Conservation (phyloP, 1,140 invertebrate species). For the Apis florea region DNA sequence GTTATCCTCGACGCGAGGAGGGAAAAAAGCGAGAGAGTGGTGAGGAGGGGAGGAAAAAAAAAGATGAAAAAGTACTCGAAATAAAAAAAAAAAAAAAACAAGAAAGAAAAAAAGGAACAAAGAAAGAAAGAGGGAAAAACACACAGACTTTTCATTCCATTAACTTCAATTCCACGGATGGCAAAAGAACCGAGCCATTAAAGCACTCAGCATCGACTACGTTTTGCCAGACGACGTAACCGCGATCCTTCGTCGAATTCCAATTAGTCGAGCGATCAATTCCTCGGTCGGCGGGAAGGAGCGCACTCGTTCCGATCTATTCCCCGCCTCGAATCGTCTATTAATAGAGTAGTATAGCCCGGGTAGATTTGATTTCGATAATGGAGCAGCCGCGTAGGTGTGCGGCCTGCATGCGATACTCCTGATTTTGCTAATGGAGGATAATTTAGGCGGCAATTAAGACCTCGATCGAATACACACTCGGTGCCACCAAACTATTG, state of each 20-base stretch:
- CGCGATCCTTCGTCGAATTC: slow-evolving; percentile 9
- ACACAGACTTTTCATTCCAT: background rate
- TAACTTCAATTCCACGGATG: background rate
- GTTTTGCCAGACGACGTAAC: background rate
- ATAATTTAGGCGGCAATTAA: slow-evolving; percentile 49
- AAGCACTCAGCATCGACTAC: too few relatives aligned
- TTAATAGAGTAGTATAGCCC: slow-evolving; percentile 44
- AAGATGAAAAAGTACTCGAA: too few relatives aligned
- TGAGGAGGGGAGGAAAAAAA: too few relatives aligned
- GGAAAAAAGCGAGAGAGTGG: too few relatives aligned
- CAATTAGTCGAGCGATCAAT: background rate
- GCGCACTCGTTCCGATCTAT: slow-evolving; percentile 21
- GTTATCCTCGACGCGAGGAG: too few relatives aligned
- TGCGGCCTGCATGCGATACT: slow-evolving; percentile 33
- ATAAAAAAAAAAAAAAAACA: too few relatives aligned
- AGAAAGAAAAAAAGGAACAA: too few relatives aligned
- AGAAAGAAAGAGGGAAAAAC: background rate
- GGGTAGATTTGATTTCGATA: slow-evolving; percentile 58
- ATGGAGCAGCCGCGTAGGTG: slow-evolving; percentile 45
- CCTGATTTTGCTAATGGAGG: slow-evolving; percentile 56
- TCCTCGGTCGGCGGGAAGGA: background rate
- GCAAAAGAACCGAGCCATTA: too few relatives aligned
- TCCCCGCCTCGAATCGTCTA: slow-evolving; percentile 32
- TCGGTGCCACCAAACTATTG: background rate
- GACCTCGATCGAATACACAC: slow-evolving; percentile 26